These are phyloP conservation scores for Antheraea mylitta DNA, from an alignment of 1,140 invertebrate species.

Conservation along the genomic window DNA sequence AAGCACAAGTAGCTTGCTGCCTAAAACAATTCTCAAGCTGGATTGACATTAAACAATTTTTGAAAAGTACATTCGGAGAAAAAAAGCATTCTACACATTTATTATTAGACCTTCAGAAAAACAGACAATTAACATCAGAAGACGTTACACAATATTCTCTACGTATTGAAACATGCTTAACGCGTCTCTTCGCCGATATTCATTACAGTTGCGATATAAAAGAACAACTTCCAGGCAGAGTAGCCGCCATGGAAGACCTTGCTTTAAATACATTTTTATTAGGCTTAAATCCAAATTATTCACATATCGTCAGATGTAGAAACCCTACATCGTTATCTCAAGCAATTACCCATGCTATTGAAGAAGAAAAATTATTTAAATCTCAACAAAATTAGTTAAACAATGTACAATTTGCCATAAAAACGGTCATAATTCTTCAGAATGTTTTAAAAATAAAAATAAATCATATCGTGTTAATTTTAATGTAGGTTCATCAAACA, in stretches of 20 bases:
- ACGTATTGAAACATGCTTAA: conserved; percentile 26
- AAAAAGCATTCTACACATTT: too few species aligned
- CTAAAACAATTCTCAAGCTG: too few species aligned
- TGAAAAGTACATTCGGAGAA: too few species aligned
- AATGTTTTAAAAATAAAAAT: conserved; percentile 20
- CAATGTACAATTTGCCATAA: conserved; percentile 12
- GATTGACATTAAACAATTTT: too few species aligned
- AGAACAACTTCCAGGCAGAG: conserved; percentile 26
- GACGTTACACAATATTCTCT: conserved; percentile 26
- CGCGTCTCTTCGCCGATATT: conserved; percentile 32
- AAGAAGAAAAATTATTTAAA: conserved; percentile 29
- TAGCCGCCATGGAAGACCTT: conserved; percentile 36
- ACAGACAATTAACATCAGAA: conserved; percentile 23
- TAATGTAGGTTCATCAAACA: background rate
- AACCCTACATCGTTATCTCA: conserved; percentile 25
- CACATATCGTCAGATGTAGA: conserved; percentile 29
- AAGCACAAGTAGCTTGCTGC: too few species aligned
- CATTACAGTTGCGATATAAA: conserved; percentile 16
- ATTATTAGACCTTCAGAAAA: conserved; percentile 24
- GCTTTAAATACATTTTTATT: conserved; percentile 33
- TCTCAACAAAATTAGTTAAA: conserved; percentile 10
- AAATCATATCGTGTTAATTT: conserved; percentile 7
- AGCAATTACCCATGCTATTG: conserved; percentile 22
- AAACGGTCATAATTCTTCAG: conserved; percentile 11
- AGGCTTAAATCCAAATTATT: conserved; percentile 25